phyloP scores from a whole-genome alignment of 2,797 vertebrate species.

The Lutjanus campechanus region DNA sequence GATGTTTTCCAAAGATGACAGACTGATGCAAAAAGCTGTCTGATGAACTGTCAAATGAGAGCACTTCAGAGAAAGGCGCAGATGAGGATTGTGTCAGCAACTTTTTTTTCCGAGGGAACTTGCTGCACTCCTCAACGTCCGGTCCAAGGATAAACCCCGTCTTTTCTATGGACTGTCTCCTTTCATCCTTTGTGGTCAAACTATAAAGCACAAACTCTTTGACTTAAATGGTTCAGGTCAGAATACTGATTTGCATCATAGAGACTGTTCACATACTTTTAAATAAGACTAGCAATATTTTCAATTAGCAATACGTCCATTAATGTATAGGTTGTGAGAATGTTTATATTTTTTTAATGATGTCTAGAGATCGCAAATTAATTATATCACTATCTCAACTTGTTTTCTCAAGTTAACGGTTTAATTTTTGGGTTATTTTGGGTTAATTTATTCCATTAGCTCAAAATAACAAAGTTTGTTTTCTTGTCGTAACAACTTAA shows the following conservation, averaged over 20 bases:
- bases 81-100: conserved; percentile 20
- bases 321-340: background rate
- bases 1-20: conserved; percentile 44
- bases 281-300: background rate
- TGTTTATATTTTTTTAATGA: no score
- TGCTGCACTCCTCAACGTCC: background rate
- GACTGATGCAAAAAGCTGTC: conserved; percentile 34
- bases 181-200: conserved; percentile 20
- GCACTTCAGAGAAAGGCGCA: conserved; percentile 5
- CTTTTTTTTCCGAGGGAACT: conserved; percentile 8
- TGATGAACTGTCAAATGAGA: conserved; percentile 52
- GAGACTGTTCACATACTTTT: background rate
- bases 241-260: background rate
- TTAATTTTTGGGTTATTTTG: no score
- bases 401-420: no score
- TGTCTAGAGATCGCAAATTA: no score
- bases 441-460: no score
- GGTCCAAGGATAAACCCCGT: conserved; percentile 14
- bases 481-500: no score
- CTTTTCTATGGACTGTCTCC: background rate
- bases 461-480: no score
- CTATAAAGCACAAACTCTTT: background rate
- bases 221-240: conserved; percentile 8
- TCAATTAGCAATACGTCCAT: background rate
- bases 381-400: no score